Base-by-base conservation (phyloP, 1,140 invertebrate species). In the Bombus confusus region DNA sequence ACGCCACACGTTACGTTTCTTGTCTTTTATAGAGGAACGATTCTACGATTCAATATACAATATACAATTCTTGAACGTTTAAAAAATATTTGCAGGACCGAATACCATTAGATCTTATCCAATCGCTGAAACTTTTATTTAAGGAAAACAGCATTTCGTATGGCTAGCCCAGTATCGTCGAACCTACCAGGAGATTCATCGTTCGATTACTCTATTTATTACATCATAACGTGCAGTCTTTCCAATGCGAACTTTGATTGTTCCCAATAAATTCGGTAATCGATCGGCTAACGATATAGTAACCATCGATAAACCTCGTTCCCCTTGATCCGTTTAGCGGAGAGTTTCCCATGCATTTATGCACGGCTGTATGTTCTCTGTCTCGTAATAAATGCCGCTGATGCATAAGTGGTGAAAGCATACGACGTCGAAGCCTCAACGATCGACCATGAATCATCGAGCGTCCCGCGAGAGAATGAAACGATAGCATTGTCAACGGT, bases 281-380 rank as follows among this genome's bases (percentile, higher is more conserved):
- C 41, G 22, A 18, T 47, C 72, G 31, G 9, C 31, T 18, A n/a
- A 73, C 41, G 72, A 31, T 13, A 22, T 2, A 18, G 57, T 0
- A 59, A 28, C 28, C 3, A 62, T 62, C 59, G 34, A 41, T 31
- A n/a, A 79, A 47, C 8, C n/a, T 34, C 12, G 78, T 80, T 72
- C 13, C 68, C 68, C 37, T 79, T 68, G 37, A 78, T 78, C 52
- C 77, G 77, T 69, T 69, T 80, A 47, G 41, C 47, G 22, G 34
- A 28, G 13, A 62, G 41, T 79, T 79, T 79, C 64, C 15, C 64
- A 37, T 31, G 31, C 22, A 22, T 68, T 28, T 41, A 34, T n/a
- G 39, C 59, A 22, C 59, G 59, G 43, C 64, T 15, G 18, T n/a
- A 25, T 28, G n/a, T 25, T 34, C n/a, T 6, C 34, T 37, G 3